Evolutionary conservation across 2,113 vertebrate genomes (phyloP), one percentile per base, ranked within the genome.

Genomic region (Eptatretus burgeri): DNA sequence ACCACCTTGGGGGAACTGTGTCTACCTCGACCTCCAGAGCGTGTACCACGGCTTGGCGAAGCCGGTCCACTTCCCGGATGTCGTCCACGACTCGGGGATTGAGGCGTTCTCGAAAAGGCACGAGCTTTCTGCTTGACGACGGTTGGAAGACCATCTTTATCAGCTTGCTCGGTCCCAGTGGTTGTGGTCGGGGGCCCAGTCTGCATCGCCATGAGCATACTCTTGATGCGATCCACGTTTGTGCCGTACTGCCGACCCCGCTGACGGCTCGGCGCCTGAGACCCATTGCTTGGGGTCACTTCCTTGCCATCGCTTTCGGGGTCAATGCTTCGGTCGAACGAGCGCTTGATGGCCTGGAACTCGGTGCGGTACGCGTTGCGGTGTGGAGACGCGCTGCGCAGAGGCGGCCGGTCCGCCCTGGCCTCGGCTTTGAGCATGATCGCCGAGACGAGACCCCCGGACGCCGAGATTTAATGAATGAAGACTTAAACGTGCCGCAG

Each of bases 191-290:
- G 52, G 52, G 52, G 52, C 18, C 52, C 52, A 56, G 94, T 87
- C 74, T 98, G 89, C 89, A 94, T 93, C 72, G 95, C 95, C 62
- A 66, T 19, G 56, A 60, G 20, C 68, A 98, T 81, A 70, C 95
- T 89, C 76, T 98, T 98, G 75, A 98, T 98, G 67, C 91, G 79
- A 71, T 86, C 95, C 77, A 98, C 91, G 17, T 98, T 93, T 56
- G 80, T 77, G 51, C 89, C 91, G 73, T 94, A 98, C 70, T 88
- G 85, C 62, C 89, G 80, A 7, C 88, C 91, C 67, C 91, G 82
- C 67, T 81, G 83, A 41, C 27, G 27, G 27, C 27, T 41, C 41
- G 49, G 65, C n/a, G 18, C 56, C 2, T 56, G 51, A 17, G 16
- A 18, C n/a, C 56, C 56, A 60, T 60, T n/a, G 12, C 13, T 20